Base-by-base conservation (phyloP, 2,888 invertebrate genomes). In the Eudasyphora cyanicolor region DNA sequence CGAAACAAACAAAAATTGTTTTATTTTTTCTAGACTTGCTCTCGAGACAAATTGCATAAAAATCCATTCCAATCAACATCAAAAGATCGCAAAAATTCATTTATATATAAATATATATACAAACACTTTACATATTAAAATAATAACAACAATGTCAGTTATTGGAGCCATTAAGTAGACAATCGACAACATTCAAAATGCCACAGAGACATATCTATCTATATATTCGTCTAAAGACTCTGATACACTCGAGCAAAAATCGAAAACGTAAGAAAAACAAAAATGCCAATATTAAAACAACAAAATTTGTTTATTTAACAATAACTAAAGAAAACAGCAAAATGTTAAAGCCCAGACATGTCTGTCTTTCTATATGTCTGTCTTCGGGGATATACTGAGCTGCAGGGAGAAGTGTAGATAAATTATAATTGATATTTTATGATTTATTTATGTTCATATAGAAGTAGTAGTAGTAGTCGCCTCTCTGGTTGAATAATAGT, bases 111-210 rank as follows among this genome's bases (percentile, higher is more conserved):
- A n/a, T 79, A 79, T 73, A 57, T 73, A 84, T 8, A 74, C 49
- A 60, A 73, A 81, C 27, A 54, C 57, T 75, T 75, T 49, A 35
- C 49, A 78, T 57, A 81, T 78, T 80, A 76, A 69, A 75, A 78
- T 73, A 78, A 77, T 27, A 77, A 82, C 67, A 84, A 80, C 74
- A 83, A 77, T 79, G 27, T 54, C 81, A 82, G 78, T 88, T 89
- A 89, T 88, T 87, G 89, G 88, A 88, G 90, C 88, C 90, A 88
- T 85, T 90, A 89, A 90, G 91, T 89, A 89, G 91, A 89, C 91
- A 88, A 87, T 87, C 81, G 77, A 86, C n/a, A n/a, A n/a, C 88
- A 86, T 67, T 78, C 86, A 87, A 88, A 89, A 69, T 24, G 27
- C 54, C 42, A 24, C 45, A 45, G n/a, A 45, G n/a, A 45, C 45